Conservation (phyloP, 2,113 vertebrate species). For the Guaruba guarouba region DNA sequence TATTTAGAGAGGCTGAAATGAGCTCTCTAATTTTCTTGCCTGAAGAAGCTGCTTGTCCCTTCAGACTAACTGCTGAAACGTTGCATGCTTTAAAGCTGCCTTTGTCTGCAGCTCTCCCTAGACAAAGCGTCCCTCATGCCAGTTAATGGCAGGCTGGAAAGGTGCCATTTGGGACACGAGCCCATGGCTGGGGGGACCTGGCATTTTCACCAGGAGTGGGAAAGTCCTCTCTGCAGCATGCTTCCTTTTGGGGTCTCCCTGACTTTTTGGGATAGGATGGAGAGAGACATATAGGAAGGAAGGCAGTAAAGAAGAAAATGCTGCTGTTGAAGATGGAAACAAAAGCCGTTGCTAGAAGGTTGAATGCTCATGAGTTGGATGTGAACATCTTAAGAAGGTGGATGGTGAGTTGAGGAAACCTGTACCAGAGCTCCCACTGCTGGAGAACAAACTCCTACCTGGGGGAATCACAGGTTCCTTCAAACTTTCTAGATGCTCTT, state of each 20-base stretch:
- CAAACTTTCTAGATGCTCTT: neutral
- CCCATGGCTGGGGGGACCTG: neutral
- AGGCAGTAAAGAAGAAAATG: neutral
- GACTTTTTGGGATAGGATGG: neutral
- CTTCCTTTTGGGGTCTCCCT: neutral
- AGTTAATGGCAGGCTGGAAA: slow-evolving; percentile 27
- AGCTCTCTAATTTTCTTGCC: slow-evolving; percentile 63
- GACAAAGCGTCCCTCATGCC: slow-evolving; percentile 29
- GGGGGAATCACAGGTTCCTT: neutral
- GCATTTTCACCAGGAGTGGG: neutral
- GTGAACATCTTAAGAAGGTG: neutral
- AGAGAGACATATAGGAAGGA: neutral
- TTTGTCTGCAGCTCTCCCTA: neutral
- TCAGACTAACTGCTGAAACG: neutral
- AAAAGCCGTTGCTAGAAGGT: fast-evolving
- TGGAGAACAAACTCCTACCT: neutral
- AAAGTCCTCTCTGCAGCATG: neutral
- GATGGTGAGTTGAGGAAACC: neutral
- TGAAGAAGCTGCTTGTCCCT: slow-evolving; percentile 56
- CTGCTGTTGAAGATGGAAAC: neutral
- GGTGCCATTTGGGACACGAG: neutral
- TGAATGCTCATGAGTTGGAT: neutral
- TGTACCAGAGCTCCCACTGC: slow-evolving; percentile 54
- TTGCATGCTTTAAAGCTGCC: neutral
- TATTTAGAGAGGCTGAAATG: slow-evolving; percentile 54